Evolutionary conservation across 2,797 vertebrate species (phyloP).

Genomic region (Natrix natrix): DNA sequence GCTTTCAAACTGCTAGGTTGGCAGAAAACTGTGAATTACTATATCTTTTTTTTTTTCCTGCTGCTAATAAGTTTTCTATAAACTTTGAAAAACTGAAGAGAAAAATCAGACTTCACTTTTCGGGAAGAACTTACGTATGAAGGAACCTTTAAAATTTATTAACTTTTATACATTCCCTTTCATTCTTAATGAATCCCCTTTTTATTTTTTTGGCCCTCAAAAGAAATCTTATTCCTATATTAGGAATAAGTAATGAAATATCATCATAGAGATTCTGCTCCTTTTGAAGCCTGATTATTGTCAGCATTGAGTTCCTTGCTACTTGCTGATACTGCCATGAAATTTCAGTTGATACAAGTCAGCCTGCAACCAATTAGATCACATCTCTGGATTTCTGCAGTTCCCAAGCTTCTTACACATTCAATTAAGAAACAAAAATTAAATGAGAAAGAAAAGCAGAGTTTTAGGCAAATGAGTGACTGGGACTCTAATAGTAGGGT

Average conservation of each 20-base stretch:
- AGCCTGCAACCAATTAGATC: conserved; percentile 12
- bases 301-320: conserved; percentile 6
- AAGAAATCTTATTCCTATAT: not conserved
- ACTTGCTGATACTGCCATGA: not conserved
- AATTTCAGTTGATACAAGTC: conserved; percentile 34
- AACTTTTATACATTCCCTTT: conserved; percentile 31
- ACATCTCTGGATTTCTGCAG: not conserved
- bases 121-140: conserved; percentile 23
- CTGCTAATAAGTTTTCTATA: conserved; percentile 16
- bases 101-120: conserved; percentile 35
- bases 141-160: conserved; percentile 23
- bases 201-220: not conserved
- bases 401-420: not conserved
- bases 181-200: conserved; percentile 6
- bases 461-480: not conserved
- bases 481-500: not conserved
- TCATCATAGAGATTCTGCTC: not conserved
- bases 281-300: conserved; percentile 22
- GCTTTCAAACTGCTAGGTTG: too few species aligned
- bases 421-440: conserved; percentile 39
- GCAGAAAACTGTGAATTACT: too few species aligned
- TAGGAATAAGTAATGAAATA: not conserved
- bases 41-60: conserved; percentile 27
- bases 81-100: conserved; percentile 21
- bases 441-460: not conserved